A percentile compares a stretch with the other conserved stretches of the same genome.
Evolutionary conservation across 2,113 vertebrate genomes (phyloP).

Genomic region (Atractosteus spatula): DNA sequence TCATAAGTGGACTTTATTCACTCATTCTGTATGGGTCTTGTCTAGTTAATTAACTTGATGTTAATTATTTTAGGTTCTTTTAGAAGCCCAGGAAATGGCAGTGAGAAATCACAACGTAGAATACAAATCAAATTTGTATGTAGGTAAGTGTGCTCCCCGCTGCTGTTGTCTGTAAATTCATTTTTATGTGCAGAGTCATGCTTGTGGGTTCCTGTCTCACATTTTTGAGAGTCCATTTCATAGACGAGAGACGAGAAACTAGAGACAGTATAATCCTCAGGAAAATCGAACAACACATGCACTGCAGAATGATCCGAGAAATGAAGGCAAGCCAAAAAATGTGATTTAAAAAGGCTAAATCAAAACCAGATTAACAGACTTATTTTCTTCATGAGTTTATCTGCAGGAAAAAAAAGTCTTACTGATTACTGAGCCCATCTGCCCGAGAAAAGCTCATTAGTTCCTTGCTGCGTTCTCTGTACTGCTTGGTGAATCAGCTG

Average conservation of each 20-base stretch:
- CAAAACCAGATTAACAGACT: too few relatives aligned
- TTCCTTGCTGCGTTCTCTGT: background rate
- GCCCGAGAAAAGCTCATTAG: constrained; percentile 3
- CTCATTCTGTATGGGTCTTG: background rate
- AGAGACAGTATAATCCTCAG: too few relatives aligned
- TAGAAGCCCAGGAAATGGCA: constrained; percentile 96
- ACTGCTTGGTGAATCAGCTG: background rate
- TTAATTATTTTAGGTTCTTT: constrained; percentile 69
- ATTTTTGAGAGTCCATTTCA: background rate
- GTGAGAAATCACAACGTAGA: constrained; percentile 90
- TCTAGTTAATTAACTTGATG: background rate
- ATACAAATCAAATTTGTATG: constrained; percentile 88
- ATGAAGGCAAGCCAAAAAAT: too few relatives aligned
- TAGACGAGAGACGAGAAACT: background rate
- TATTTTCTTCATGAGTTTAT: too few relatives aligned
- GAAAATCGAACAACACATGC: too few relatives aligned
- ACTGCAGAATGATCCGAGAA: too few relatives aligned
- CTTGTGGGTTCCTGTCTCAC: background rate
- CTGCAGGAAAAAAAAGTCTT: background rate
- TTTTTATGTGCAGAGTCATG: background rate
- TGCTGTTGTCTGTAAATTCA: background rate
- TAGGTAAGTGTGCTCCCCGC: constrained; percentile 70
- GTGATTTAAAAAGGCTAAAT: too few relatives aligned
- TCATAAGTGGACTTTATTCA: too few relatives aligned
- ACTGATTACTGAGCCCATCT: background rate